Conservation (phyloP, 2,888 invertebrate species). For the Cephus rjabovi region DNA sequence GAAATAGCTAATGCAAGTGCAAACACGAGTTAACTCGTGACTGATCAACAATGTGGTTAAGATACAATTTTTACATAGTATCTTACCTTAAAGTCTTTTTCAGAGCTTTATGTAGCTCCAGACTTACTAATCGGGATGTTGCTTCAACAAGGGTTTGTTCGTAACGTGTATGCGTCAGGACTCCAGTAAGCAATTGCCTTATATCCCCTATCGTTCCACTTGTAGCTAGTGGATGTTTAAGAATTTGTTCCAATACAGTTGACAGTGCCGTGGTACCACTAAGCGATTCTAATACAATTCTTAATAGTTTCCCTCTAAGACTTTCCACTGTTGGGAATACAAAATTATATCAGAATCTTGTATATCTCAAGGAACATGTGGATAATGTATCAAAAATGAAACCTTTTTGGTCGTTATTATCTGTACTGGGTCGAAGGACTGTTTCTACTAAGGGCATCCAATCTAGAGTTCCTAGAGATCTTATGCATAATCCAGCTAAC, state of each 20-base stretch:
- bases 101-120: conserved; percentile 74
- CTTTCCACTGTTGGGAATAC: conserved; percentile 43
- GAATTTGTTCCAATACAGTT: conserved; percentile 72
- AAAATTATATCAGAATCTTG: neutral
- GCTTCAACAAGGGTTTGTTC: conserved; percentile 79
- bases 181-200: conserved; percentile 72
- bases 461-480: conserved; percentile 60
- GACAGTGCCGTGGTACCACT: conserved; percentile 67
- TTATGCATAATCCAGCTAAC: conserved; percentile 57
- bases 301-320: conserved; percentile 57
- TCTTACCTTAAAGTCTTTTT: conserved; percentile 56
- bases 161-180: conserved; percentile 81
- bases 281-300: conserved; percentile 58
- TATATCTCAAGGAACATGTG: neutral
- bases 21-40: too few species aligned
- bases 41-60: too few species aligned
- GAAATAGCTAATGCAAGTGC: too few species aligned
- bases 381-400: neutral
- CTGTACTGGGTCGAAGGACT: conserved; percentile 51
- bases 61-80: neutral
- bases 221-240: conserved; percentile 67
- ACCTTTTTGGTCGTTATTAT: conserved; percentile 48
- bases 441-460: conserved; percentile 64
- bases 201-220: conserved; percentile 74
- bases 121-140: conserved; percentile 75